phyloP scores from a whole-genome alignment of 2,888 invertebrate genomes.

The Drosophila colorata region DNA sequence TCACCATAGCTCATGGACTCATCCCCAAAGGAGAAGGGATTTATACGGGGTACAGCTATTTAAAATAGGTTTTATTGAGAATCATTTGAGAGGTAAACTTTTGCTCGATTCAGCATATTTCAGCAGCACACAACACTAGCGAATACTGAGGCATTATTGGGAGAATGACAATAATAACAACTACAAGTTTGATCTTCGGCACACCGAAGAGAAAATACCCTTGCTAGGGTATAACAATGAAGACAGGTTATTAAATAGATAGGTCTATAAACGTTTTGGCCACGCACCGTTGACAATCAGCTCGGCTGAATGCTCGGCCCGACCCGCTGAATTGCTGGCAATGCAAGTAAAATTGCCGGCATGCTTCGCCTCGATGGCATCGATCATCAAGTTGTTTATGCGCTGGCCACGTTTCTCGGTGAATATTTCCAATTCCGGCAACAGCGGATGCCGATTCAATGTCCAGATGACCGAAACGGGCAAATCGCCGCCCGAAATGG shows the following conservation, averaged over 20 bases:
- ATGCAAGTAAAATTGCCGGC: constrained; percentile 91
- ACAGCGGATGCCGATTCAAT: constrained; percentile 86
- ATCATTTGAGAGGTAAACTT: background rate
- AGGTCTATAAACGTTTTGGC: background rate
- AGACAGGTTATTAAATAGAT: background rate
- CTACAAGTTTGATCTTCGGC: constrained; percentile 18
- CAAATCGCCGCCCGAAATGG: constrained; percentile 91
- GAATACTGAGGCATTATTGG: too few species aligned
- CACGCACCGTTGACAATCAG: constrained; percentile 90
- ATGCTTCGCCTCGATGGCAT: constrained; percentile 89
- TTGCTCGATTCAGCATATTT: constrained; percentile 5
- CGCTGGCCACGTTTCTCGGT: constrained; percentile 86
- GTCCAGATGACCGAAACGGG: constrained; percentile 92
- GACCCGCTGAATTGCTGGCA: constrained; percentile 91
- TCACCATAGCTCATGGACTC: constrained; percentile 90
- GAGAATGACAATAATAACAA: constrained; percentile 15
- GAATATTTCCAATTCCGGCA: constrained; percentile 82
- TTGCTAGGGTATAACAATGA: background rate
- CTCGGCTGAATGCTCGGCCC: constrained; percentile 89
- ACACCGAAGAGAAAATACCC: constrained; percentile 60
- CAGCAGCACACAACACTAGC: constrained; percentile 46
- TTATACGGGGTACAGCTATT: constrained; percentile 91
- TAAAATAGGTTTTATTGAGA: background rate
- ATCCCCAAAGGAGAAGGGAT: constrained; percentile 91
- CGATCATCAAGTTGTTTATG: constrained; percentile 88